A percentile compares a stretch with the other conserved stretches of the same genome.
These are phyloP conservation scores for Parotocinclus haroldoi DNA, from an alignment of 2,797 vertebrate genomes.

Conservation along the genomic window DNA sequence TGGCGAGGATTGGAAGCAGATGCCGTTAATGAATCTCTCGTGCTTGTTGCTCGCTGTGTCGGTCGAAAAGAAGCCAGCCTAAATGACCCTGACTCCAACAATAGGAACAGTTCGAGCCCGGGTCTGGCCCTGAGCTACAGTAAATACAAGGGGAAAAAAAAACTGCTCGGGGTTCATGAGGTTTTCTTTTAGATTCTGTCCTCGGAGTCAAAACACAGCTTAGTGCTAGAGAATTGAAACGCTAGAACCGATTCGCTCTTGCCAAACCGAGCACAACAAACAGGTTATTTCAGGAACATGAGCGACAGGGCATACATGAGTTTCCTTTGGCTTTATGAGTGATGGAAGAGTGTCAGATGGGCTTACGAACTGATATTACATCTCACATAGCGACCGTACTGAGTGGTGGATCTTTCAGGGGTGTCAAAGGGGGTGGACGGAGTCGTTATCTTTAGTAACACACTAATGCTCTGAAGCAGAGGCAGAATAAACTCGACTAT, in stretches of 20 bases:
- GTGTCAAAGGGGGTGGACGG: constrained; percentile 9
- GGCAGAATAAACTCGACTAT: constrained; percentile 23
- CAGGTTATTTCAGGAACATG: constrained; percentile 34
- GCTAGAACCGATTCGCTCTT: no score
- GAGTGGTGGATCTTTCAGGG: neutral
- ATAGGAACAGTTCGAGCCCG: constrained; percentile 28
- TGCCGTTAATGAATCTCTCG: constrained; percentile 27
- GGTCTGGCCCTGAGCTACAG: constrained; percentile 37
- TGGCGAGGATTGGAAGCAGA: constrained; percentile 46
- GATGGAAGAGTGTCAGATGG: constrained; percentile 32
- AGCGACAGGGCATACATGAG: constrained; percentile 23
- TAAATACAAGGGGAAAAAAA: constrained; percentile 46
- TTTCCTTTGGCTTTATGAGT: constrained; percentile 33
- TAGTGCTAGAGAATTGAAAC: neutral
- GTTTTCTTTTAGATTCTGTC: constrained; percentile 15
- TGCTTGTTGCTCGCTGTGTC: constrained; percentile 39
- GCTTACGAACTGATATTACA: constrained; percentile 13
- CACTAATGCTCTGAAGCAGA: constrained; percentile 29
- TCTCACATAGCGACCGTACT: neutral
- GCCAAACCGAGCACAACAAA: constrained; percentile 14
- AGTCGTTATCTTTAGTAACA: constrained; percentile 37
- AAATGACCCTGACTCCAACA: constrained; percentile 48
- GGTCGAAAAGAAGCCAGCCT: constrained; percentile 48
- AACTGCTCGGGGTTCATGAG: constrained; percentile 32
- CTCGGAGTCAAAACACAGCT: neutral